A percentile compares a stretch with the other conserved stretches of the same genome.
phyloP scores from a whole-genome alignment of 2,797 vertebrate genomes.

The Fundulus diaphanus region DNA sequence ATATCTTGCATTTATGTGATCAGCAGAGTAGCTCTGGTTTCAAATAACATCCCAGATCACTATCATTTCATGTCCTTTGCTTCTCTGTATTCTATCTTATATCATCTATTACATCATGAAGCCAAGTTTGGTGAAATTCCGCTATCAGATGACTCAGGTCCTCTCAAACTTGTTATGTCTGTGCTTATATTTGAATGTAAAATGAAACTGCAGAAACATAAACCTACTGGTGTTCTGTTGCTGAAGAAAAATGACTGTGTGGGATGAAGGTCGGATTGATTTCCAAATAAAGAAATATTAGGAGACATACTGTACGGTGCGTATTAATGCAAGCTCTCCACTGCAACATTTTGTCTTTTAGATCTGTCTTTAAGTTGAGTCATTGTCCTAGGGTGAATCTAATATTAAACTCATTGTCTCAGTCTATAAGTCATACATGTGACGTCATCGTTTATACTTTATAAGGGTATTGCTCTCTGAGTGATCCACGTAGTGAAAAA shows the following conservation, averaged over 20 bases:
- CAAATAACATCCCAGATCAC: neutral
- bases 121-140: neutral
- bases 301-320: neutral
- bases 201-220: neutral
- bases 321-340: neutral
- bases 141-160: neutral
- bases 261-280: neutral
- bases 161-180: neutral
- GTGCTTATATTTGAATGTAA: neutral
- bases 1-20: neutral
- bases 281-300: neutral
- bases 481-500: neutral
- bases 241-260: neutral
- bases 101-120: conserved; percentile 1
- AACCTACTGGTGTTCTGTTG: neutral
- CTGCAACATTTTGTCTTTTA: no score
- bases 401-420: neutral
- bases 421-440: neutral
- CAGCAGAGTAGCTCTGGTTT: neutral
- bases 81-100: neutral
- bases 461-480: neutral
- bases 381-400: neutral
- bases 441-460: neutral
- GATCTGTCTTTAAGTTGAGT: neutral
- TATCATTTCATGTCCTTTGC: neutral